Conservation (phyloP, 2,113 vertebrate species). For the Sceloporus undulatus region DNA sequence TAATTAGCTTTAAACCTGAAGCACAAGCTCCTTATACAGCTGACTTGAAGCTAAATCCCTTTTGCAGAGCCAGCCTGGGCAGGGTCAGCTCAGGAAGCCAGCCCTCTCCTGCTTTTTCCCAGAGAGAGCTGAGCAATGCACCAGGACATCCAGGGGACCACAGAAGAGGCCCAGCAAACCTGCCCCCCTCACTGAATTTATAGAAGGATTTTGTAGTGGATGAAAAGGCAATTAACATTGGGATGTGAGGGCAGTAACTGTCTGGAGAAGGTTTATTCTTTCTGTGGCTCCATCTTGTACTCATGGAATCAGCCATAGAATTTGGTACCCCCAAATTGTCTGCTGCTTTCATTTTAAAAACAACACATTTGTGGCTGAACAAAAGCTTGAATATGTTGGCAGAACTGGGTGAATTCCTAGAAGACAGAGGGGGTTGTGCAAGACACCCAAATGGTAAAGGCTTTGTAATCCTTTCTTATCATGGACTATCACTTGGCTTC, state of each 20-base stretch:
- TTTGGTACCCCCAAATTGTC: not conserved
- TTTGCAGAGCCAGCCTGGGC: slow-evolving; percentile 1
- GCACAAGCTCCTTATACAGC: slow-evolving; percentile 38
- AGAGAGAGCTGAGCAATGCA: not conserved
- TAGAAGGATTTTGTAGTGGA: not conserved
- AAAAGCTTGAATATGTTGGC: not conserved
- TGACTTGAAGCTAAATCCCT: slow-evolving; percentile 23
- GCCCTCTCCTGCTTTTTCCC: not conserved
- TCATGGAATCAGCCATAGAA: not conserved
- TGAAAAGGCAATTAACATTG: not conserved
- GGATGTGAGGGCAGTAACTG: not conserved
- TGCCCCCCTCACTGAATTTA: not conserved
- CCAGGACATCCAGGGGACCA: no score
- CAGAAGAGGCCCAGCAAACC: not conserved
- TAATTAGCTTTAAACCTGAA: slow-evolving; percentile 32
- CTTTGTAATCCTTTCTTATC: not conserved
- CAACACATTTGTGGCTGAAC: not conserved
- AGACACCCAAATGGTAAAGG: not conserved
- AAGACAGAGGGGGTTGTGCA: not conserved
- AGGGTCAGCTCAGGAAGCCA: slow-evolving; percentile 29
- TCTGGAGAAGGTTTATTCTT: not conserved
- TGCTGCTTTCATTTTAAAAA: slow-evolving; percentile 12
- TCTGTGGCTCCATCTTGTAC: slow-evolving; percentile 4
- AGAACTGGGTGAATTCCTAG: not conserved
- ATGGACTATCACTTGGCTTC: not conserved